Conservation (phyloP, 1,140 invertebrate species). For the Heliconius hewitsoni region DNA sequence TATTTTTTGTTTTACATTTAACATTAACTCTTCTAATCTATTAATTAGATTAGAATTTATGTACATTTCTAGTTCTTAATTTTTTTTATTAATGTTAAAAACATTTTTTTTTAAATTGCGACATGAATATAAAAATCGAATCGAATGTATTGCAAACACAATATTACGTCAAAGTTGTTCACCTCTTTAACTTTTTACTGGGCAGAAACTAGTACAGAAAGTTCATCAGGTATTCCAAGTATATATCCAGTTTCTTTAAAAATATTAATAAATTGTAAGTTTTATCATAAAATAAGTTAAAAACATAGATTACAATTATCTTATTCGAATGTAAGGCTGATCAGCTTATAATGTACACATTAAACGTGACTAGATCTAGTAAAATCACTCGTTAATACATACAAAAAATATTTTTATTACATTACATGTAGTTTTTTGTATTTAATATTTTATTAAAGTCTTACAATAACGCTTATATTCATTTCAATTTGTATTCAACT, state of each 20-base stretch:
- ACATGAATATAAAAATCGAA: background rate
- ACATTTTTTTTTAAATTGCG: background rate
- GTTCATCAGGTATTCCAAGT: background rate
- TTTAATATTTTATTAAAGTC: no score
- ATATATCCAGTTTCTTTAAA: background rate
- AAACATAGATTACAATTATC: no score
- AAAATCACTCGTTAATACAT: no score
- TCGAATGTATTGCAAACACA: background rate
- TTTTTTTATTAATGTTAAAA: no score
- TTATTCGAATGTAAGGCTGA: no score
- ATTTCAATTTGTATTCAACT: background rate
- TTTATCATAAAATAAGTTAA: no score
- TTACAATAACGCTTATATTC: no score
- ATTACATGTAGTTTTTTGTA: no score
- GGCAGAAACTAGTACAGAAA: background rate
- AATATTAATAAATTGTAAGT: background rate
- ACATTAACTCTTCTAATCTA: background rate
- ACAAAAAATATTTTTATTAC: no score
- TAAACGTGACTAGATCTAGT: no score
- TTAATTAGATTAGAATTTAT: background rate
- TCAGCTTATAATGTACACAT: no score
- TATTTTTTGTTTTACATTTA: background rate
- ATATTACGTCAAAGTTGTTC: background rate
- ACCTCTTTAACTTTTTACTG: background rate
- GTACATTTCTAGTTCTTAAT: no score